Evolutionary conservation across 2,888 invertebrate species (phyloP), one percentile per base, ranked within the genome.

Genomic region (Anarsia innoxiella): DNA sequence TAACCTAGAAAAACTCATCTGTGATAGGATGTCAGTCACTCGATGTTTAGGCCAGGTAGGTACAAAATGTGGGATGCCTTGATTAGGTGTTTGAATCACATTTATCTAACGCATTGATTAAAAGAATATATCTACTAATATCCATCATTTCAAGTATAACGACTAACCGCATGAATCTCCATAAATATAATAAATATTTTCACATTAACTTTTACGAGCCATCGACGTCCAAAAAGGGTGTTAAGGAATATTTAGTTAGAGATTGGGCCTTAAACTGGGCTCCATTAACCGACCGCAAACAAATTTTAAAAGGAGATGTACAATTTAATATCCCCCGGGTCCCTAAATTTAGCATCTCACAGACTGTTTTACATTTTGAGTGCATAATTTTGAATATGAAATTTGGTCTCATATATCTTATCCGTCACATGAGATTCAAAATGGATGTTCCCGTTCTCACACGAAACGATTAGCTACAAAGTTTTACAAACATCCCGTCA

Each of bases 291-390:
- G 44, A 42, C 51, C 49, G 39, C 53, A 42, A 55, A 51, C 49
- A 50, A 56, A 64, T 67, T 66, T 62, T 48, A 46, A n/a, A n/a
- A 37, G 45, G 46, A 42, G 47, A 48, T 44, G 49, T 39, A 45
- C 46, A 42, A 55, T 59, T 62, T 62, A 63, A 65, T 66, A 41
- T 44, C 39, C 19, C 37, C 32, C 15, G 53, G 46, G 40, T 48
- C 45, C 46, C 40, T 42, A 41, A 46, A 39, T 48, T 50, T 46
- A 41, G 42, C 42, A 44, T 25, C 39, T 31, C 44, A 63, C 65
- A 61, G 65, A 67, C 67, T 67, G 58, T 58, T 67, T 67, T 60
- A 56, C 67, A 66, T 66, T 59, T 51, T 55, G 53, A 64, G 42
- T 27, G 27, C 19, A 40, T 19, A 14, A 8, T 19, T 19, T 19